These are phyloP conservation scores for Paratrypauchen microcephalus DNA, from an alignment of 2,797 vertebrate genomes.

Conservation along the genomic window DNA sequence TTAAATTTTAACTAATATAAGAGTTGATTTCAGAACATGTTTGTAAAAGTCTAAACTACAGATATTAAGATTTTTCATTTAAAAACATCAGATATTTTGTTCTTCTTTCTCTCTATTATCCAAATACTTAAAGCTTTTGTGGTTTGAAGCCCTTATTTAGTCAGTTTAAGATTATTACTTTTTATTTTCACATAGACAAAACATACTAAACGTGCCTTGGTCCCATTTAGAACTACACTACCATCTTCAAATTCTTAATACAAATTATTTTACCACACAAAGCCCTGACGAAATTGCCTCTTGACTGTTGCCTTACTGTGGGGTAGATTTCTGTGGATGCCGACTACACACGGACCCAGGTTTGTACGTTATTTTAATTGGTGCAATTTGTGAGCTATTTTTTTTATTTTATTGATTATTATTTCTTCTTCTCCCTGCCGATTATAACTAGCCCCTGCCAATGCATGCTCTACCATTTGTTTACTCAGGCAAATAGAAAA, in stretches of 20 bases:
- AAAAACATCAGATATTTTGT: too few relatives aligned
- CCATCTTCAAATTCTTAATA: too few relatives aligned
- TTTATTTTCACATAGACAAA: constrained; percentile 30
- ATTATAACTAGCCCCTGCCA: constrained; percentile 67
- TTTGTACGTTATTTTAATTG: constrained; percentile 19
- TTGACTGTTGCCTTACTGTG: constrained; percentile 17
- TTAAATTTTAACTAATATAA: too few relatives aligned
- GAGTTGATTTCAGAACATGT: too few relatives aligned
- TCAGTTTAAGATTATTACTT: neutral
- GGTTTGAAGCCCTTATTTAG: too few relatives aligned
- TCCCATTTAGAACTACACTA: constrained; percentile 20
- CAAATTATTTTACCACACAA: constrained; percentile 20
- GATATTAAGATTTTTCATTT: too few relatives aligned
- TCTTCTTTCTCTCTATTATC: too few relatives aligned
- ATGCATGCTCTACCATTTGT: constrained; percentile 90
- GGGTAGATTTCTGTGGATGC: constrained; percentile 45
- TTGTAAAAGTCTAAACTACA: too few relatives aligned
- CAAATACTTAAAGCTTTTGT: too few relatives aligned
- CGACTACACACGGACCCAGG: constrained; percentile 60
- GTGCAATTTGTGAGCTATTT: constrained; percentile 33
- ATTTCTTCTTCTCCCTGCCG: constrained; percentile 38
- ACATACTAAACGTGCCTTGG: constrained; percentile 68
- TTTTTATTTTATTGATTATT: constrained; percentile 7
- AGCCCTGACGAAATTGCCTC: constrained; percentile 41
- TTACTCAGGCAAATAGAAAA: constrained; percentile 89